Percentiles rank a stretch among this genome's conserved stretches.
Evolutionary conservation across 2,113 vertebrate genomes (phyloP).

Genomic region (Pseudonaja textilis): DNA sequence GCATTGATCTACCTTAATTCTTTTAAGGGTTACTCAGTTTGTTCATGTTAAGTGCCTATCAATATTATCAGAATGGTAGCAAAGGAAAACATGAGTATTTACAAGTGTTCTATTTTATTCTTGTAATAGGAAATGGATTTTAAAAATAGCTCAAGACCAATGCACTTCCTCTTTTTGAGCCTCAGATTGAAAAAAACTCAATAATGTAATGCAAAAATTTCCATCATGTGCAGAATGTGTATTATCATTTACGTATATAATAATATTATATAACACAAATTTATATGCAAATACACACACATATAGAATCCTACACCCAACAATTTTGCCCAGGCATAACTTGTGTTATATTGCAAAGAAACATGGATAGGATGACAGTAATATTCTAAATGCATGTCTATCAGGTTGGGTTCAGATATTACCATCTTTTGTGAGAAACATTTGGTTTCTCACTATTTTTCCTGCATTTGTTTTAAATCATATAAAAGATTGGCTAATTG

Average conservation of each 20-base stretch:
- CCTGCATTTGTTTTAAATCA: background rate
- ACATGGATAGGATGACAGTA: background rate
- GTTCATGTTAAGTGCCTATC: background rate
- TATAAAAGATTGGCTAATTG: background rate
- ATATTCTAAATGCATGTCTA: background rate
- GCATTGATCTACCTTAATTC: background rate
- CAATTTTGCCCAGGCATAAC: background rate
- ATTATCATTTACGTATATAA: background rate
- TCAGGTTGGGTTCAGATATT: background rate
- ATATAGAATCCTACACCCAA: background rate
- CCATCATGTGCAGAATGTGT: background rate
- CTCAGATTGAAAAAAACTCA: background rate
- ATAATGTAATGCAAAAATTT: conserved; percentile 17
- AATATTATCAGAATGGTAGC: conserved; percentile 24
- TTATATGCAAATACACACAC: background rate
- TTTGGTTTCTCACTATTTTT: background rate
- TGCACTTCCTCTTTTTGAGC: conserved; percentile 58
- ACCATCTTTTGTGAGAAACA: background rate
- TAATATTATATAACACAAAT: background rate
- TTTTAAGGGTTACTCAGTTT: background rate
- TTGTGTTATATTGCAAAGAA: background rate
- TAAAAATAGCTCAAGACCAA: conserved; percentile 63
- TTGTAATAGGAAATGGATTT: conserved; percentile 39
- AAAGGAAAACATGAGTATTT: conserved; percentile 31
- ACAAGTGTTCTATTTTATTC: conserved; percentile 45